Evolutionary conservation across 2,113 vertebrate genomes (phyloP).

Genomic region (Petaurus breviceps): DNA sequence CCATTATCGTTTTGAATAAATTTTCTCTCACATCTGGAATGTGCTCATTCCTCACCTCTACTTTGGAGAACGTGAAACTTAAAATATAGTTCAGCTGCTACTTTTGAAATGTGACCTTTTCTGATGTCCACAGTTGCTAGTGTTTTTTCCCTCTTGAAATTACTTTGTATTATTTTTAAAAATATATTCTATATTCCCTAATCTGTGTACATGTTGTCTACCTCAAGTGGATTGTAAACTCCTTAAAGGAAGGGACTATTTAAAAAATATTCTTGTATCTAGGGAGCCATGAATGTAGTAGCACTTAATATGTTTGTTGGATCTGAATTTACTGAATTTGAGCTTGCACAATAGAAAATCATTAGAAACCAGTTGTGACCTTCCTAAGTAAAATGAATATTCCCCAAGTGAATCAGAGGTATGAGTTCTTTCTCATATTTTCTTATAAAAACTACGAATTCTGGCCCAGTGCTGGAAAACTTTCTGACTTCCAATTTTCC

Average conservation of each 20-base stretch:
- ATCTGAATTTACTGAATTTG: background rate
- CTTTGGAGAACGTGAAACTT: background rate
- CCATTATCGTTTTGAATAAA: background rate
- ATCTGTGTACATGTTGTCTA: background rate
- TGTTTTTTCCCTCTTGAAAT: background rate
- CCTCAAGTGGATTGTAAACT: background rate
- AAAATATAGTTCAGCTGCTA: background rate
- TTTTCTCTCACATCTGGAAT: background rate
- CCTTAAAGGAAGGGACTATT: background rate
- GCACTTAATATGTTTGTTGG: background rate
- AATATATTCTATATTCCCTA: background rate
- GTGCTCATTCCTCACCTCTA: background rate
- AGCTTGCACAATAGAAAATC: background rate
- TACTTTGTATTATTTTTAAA: too few relatives aligned
- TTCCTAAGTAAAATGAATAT: background rate
- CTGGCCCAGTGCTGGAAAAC: background rate
- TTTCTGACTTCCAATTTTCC: background rate
- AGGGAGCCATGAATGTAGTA: too few relatives aligned
- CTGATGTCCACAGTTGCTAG: background rate
- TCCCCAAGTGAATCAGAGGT: background rate
- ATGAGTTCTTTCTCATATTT: background rate
- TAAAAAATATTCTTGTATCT: background rate
- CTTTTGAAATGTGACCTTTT: background rate
- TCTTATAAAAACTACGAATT: background rate
- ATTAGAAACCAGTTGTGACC: background rate